These are phyloP conservation scores for Sebastes minor DNA, from an alignment of 2,797 vertebrate species.

Conservation along the genomic window DNA sequence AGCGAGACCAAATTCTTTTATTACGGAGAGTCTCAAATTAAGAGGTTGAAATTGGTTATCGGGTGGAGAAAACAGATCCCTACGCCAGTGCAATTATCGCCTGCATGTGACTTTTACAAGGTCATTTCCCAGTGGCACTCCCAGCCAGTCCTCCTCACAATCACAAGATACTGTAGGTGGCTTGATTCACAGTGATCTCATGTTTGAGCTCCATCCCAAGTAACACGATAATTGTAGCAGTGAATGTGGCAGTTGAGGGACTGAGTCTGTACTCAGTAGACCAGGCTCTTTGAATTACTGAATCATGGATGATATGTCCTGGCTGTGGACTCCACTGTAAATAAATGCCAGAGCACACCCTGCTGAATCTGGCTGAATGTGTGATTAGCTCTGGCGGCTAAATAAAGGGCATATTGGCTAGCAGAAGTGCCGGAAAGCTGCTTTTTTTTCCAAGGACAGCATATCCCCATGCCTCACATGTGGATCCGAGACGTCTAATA, in stretches of 20 bases:
- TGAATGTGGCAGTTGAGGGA: slow-evolving; percentile 59
- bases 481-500: slow-evolving; percentile 49
- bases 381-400: slow-evolving; percentile 68
- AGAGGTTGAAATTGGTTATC: slow-evolving; percentile 29
- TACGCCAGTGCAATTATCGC: slow-evolving; percentile 33
- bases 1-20: slow-evolving; percentile 15
- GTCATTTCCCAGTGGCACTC: slow-evolving; percentile 34
- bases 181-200: slow-evolving; percentile 56
- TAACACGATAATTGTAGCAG: slow-evolving; percentile 48
- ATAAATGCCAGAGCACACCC: slow-evolving; percentile 74
- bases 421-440: slow-evolving; percentile 41
- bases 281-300: slow-evolving; percentile 61
- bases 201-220: slow-evolving; percentile 45
- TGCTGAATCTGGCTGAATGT: slow-evolving; percentile 62
- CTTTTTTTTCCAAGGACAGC: slow-evolving; percentile 56
- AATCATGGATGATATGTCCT: slow-evolving; percentile 58
- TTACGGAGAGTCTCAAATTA: slow-evolving; percentile 30
- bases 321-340: slow-evolving; percentile 52
- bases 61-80: slow-evolving; percentile 12
- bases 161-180: slow-evolving; percentile 31
- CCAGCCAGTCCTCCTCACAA: slow-evolving; percentile 30
- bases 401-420: slow-evolving; percentile 62
- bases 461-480: slow-evolving; percentile 52
- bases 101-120: slow-evolving; percentile 49
- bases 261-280: slow-evolving; percentile 18